Base-by-base conservation (phyloP, 2,113 vertebrate species). In the Rhinogobius similis region DNA sequence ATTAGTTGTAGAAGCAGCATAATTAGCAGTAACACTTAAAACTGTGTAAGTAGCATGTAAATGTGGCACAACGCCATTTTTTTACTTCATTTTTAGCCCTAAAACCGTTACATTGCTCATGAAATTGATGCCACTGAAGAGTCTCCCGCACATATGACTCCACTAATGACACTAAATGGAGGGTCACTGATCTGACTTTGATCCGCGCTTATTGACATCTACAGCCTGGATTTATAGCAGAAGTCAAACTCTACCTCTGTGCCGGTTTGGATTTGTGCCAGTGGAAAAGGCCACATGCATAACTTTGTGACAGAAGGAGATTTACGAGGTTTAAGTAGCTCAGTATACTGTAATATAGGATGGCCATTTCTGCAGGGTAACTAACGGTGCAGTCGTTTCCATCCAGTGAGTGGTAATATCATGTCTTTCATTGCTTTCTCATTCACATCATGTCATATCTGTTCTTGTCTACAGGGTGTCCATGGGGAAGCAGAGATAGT, bases 131-230 rank as follows among this genome's bases (percentile, higher is more conserved):
- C 20, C 6, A n/a, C 1, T n/a, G 20, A n/a, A 50, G 20, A 21
- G 46, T 58, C 55, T 27, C 5, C 26, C 16, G 23, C 55, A 8
- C 55, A 26, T 58, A 8, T 18, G 14, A 29, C 26, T 29, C 1
- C 13, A 18, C 55, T 58, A 58, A 58, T 58, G 55, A 58, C 55
- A 58, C 26, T 58, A 58, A 58, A 58, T 58, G 14, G 55, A 29
- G 24, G 26, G 14, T 24, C 52, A 23, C 52, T 55, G 52, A 23
- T 55, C 52, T 55, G 21, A 55, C 23, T 55, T 27, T 58, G 55
- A 18, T 16, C 13, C 1, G 26, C 55, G 10, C 50, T 10, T 52
- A 52, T 58, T 58, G 11, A 27, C 23, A 18, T 58, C 24, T 14
- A 20, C 29, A 26, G 55, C 55, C 24, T 58, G 55, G 55, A 58